phyloP scores from a whole-genome alignment of 2,797 vertebrate genomes.

The Holocentrus rufus region DNA sequence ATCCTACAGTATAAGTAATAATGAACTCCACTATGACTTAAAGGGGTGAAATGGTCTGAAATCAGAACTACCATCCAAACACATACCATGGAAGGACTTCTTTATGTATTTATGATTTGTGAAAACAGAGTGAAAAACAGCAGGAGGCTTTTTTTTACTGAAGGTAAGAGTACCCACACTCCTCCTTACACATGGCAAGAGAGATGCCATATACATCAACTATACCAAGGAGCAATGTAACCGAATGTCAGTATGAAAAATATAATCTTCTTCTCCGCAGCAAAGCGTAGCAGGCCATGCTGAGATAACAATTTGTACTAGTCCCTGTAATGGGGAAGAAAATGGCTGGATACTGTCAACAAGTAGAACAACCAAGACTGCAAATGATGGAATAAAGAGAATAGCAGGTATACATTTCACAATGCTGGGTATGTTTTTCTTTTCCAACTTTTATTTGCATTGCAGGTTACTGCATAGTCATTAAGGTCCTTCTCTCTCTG shows the following conservation, averaged over 20 bases:
- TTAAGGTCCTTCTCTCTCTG: neutral
- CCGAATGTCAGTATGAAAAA: constrained; percentile 12
- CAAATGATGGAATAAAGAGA: neutral
- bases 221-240: neutral
- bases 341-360: constrained; percentile 22
- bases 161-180: neutral
- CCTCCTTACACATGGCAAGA: neutral
- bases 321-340: constrained; percentile 16
- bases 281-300: constrained; percentile 11
- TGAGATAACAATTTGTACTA: constrained; percentile 37
- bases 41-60: neutral
- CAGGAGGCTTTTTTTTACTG: neutral
- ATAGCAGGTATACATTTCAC: neutral
- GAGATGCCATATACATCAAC: neutral
- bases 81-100: too few species aligned
- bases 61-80: neutral
- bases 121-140: neutral
- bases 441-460: neutral
- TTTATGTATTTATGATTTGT: neutral
- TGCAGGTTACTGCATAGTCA: neutral
- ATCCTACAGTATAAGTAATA: too few species aligned
- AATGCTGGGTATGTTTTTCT: neutral
- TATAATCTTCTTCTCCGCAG: constrained; percentile 26
- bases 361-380: neutral
- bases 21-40: too few species aligned